Evolutionary conservation across 2,797 vertebrate species (phyloP).

Genomic region (Parauchenoglanis ngamensis): DNA sequence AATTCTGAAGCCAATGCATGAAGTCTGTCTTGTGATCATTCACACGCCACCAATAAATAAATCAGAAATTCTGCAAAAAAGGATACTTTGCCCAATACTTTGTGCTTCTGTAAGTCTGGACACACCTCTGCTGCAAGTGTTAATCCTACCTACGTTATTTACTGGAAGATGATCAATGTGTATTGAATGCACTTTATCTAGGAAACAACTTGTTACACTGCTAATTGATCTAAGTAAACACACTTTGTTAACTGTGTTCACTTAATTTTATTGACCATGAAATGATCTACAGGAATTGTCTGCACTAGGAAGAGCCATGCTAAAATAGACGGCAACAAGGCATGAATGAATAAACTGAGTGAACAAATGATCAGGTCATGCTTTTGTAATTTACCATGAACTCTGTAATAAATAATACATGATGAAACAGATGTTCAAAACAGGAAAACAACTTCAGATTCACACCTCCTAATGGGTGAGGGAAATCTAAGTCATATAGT

Average conservation of each 20-base stretch:
- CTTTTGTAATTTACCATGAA: not conserved
- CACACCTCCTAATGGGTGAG: not conserved
- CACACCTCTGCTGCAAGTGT: not conserved
- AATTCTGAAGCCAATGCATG: not conserved
- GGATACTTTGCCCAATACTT: not conserved
- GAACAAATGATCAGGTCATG: not conserved
- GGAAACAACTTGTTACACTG: not conserved
- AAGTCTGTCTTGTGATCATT: not conserved
- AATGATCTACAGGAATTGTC: not conserved
- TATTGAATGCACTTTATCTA: not conserved
- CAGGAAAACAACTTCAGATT: not conserved
- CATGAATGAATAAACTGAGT: not conserved
- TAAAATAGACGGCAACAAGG: not conserved
- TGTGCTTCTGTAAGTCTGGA: not conserved
- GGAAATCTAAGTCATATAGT: not conserved
- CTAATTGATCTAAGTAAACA: not conserved
- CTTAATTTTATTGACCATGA: not conserved
- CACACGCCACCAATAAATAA: not conserved
- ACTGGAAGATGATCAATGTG: not conserved
- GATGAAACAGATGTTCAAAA: not conserved
- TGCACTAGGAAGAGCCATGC: not conserved
- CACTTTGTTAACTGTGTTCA: not conserved
- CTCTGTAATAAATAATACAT: not conserved
- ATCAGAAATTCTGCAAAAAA: not conserved
- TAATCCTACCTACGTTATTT: not conserved